Base-by-base conservation (phyloP, 2,113 vertebrate species). In the Tyto alba region DNA sequence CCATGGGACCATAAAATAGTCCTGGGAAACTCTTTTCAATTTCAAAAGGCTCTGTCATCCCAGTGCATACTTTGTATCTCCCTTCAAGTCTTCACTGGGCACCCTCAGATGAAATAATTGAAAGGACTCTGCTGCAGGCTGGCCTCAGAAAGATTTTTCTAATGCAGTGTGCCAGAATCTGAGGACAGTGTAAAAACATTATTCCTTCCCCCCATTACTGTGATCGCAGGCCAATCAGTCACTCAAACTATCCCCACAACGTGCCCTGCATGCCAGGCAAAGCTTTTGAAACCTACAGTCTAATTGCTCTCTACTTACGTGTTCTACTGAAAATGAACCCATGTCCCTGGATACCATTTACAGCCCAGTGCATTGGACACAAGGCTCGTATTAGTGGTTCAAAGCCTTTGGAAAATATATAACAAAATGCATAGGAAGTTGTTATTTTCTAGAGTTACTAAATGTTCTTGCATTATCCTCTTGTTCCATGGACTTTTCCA, bases 391-490 rank as follows among this genome's bases (percentile, higher is more conserved):
- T 96, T 95, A 93, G 86, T 72, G 87, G 80, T 68, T 94, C 84
- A 96, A 92, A 95, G 53, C 30, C 21, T 78, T 93, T 85, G 93
- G 86, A 97, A 96, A 96, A 91, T 81, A 41, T 48, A 77, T 91
- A 34, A 53, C 84, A 89, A 93, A 85, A 93, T 77, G 72, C 66
- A 68, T 43, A 95, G 80, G 94, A 95, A 91, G 89, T 93, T 93
- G 83, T 93, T 95, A 95, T 95, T 95, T 95, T 93, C 88, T 95
- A 50, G 82, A 77, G 60, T 90, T 86, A 92, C 79, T 95, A 69
- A 83, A 90, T 88, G 77, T 77, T 93, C 68, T 81, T 94, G 38
- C 7, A 7, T 92, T 90, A 88, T 74, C 50, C 30, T 95, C 29
- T 92, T 93, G 52, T 95, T 96, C 89, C 94, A 20, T 63, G 30